Evolutionary conservation across 2,888 invertebrate species (phyloP), one percentile per base, ranked within the genome.

Genomic region (Nemurella pictetii): DNA sequence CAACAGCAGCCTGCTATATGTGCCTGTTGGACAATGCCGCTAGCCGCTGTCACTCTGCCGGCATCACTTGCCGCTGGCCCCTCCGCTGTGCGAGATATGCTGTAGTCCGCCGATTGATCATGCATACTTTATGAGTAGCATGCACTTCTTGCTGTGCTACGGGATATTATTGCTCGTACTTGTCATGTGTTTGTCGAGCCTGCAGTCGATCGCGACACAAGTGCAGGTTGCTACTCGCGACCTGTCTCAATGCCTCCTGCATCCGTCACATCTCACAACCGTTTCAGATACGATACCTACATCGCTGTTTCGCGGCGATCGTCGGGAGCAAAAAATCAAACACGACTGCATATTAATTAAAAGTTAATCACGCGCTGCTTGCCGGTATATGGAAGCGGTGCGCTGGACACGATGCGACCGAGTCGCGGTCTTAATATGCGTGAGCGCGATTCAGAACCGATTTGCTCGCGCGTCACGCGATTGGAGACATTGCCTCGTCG

Each of bases 401-500:
- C 32, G 55, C 72, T n/a, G 27, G 55, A 72, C 78, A 78, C 78
- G 78, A 29, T 78, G 29, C n/a, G n/a, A n/a, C 78, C 0, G 29
- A 36, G 36, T 26, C 15, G 78, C 30, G 30, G 20, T 72, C 83
- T 84, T 84, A 29, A 77, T 35, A 84, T 84, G 84, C 80, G 80
- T 36, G 80, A 29, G 84, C 80, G 85, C 84, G 84, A 85, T 85
- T 85, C 85, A 84, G 81, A 83, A 72, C 81, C 85, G 84, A 85
- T 85, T 85, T 85, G 85, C 80, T 85, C 80, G 28, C 84, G 55
- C 83, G 85, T 85, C 85, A 85, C 85, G 85, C 73, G 5, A 29
- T 1, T 29, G 78, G 83, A 85, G 81, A 84, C 85, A 85, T 85
- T 85, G 80, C 73, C 84, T 32, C 74, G 85, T 80, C 72, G 35